phyloP scores from a whole-genome alignment of 2,113 vertebrate species.

The Lycaon pictus region DNA sequence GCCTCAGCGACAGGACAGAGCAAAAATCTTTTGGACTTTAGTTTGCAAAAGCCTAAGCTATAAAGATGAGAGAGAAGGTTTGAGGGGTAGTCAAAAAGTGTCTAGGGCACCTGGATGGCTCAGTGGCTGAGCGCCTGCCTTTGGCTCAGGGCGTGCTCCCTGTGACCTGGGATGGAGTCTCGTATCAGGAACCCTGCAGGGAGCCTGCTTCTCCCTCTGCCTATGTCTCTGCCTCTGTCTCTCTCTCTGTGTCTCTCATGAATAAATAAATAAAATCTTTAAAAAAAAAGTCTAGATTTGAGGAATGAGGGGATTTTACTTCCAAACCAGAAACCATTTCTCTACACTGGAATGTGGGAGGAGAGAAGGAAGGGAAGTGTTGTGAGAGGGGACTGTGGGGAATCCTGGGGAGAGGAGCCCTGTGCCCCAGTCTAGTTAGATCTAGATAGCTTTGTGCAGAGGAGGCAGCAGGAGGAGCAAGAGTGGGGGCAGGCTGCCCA shows the following conservation, averaged over 20 bases:
- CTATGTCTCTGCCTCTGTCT: too few relatives aligned
- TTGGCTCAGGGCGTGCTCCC: too few relatives aligned
- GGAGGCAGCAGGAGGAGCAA: background rate
- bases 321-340: background rate
- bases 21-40: background rate
- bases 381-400: background rate
- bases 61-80: background rate
- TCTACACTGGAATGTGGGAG: background rate
- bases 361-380: background rate
- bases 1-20: background rate
- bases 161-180: too few relatives aligned
- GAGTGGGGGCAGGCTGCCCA: background rate
- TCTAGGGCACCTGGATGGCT: background rate
- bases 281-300: background rate
- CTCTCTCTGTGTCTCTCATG: too few relatives aligned
- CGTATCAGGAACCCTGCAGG: too few relatives aligned
- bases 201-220: too few relatives aligned
- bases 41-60: background rate
- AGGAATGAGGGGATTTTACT: background rate
- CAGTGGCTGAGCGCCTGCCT: too few relatives aligned
- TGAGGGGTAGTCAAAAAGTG: background rate
- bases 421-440: background rate
- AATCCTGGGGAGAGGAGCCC: background rate
- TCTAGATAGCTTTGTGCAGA: background rate
- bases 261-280: too few relatives aligned